These are phyloP conservation scores for Tenualosa ilisha DNA, from an alignment of 2,797 vertebrate species.

Conservation along the genomic window DNA sequence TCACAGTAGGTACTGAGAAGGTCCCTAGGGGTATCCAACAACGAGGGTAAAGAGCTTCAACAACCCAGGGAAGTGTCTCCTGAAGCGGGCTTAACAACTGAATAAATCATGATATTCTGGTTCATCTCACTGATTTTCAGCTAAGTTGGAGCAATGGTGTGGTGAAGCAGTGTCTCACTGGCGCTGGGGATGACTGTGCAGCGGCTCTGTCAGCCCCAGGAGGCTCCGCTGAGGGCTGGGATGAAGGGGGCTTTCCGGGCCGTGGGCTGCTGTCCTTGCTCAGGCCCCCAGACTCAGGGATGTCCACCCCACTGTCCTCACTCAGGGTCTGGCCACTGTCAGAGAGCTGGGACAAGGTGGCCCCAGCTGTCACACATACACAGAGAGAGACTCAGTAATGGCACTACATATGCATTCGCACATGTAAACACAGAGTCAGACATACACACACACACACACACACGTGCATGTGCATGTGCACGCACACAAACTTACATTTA, in stretches of 20 bases:
- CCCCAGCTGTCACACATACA: constrained; percentile 68
- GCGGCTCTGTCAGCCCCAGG: constrained; percentile 53
- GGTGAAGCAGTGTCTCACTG: not conserved
- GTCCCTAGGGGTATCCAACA: not conserved
- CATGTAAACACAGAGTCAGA: constrained; percentile 19
- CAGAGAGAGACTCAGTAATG: constrained; percentile 20
- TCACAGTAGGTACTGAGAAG: not conserved
- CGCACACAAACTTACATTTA: constrained; percentile 9
- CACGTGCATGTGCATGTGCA: too few relatives aligned
- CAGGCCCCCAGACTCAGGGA: constrained; percentile 78
- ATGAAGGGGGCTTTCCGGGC: constrained; percentile 70
- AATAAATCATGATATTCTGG: too few relatives aligned
- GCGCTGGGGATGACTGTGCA: constrained; percentile 55
- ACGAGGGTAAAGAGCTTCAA: too few relatives aligned
- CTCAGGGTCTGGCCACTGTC: constrained; percentile 96
- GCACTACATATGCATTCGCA: not conserved
- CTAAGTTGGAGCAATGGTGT: too few relatives aligned
- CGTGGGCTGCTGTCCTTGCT: constrained; percentile 79
- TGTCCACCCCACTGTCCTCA: constrained; percentile 96
- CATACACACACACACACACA: constrained; percentile 29
- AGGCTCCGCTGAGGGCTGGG: constrained; percentile 63
- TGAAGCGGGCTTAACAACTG: too few relatives aligned
- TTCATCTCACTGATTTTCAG: too few relatives aligned
- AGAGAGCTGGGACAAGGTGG: constrained; percentile 90
- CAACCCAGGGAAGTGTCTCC: too few relatives aligned